phyloP scores from a whole-genome alignment of 2,797 vertebrate species.

The Amniataba percoides region DNA sequence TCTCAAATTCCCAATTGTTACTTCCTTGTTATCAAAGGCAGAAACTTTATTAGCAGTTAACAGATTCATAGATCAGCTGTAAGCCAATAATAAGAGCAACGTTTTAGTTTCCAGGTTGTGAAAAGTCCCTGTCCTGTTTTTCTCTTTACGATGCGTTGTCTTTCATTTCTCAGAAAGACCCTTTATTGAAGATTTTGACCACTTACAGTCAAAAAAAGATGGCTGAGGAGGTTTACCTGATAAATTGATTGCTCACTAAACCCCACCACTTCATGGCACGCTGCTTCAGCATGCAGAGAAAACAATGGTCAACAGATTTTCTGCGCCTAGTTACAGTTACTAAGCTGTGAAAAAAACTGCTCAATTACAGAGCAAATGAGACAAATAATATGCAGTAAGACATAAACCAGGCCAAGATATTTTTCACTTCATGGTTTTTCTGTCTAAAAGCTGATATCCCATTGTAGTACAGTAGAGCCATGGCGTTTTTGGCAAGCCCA shows the following conservation, averaged over 20 bases:
- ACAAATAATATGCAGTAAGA: background rate
- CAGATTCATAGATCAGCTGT: background rate
- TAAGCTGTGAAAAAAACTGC: background rate
- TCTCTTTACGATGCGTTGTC: background rate
- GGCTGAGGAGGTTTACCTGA: background rate
- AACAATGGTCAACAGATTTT: background rate
- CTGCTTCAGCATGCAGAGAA: background rate
- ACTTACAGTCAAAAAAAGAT: background rate
- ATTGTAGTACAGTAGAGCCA: slow-evolving; percentile 9
- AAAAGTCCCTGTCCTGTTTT: background rate
- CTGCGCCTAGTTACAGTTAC: background rate
- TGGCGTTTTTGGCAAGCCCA: slow-evolving; percentile 49
- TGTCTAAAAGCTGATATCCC: background rate
- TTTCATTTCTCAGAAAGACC: background rate
- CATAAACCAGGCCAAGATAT: background rate
- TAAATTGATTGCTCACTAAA: background rate
- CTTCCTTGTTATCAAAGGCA: background rate
- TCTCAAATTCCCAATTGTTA: no score
- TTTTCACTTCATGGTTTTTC: no score
- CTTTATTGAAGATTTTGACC: background rate
- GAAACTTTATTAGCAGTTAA: background rate
- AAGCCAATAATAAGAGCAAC: background rate
- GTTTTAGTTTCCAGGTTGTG: background rate
- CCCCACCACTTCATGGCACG: background rate
- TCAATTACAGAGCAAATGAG: background rate